Percentiles rank a stretch among this genome's conserved stretches.
phyloP scores from a whole-genome alignment of 2,113 vertebrate genomes.

The Tamias sibiricus region DNA sequence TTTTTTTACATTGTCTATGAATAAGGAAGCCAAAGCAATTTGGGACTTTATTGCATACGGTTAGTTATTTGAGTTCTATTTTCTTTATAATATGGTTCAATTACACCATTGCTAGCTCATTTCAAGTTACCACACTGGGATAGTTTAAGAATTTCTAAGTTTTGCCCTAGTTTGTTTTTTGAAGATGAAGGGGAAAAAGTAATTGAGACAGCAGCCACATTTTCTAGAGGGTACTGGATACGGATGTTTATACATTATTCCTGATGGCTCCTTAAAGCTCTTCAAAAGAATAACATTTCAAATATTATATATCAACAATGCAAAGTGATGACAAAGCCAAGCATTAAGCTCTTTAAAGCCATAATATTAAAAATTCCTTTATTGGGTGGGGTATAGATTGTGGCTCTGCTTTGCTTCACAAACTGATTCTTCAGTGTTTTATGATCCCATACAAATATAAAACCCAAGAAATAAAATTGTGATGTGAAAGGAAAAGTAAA shows the following conservation, averaged over 20 bases:
- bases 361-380: constrained; percentile 77
- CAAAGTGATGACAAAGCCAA: constrained; percentile 56
- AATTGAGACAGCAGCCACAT: neutral
- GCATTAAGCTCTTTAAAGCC: constrained; percentile 36
- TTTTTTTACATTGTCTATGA: constrained; percentile 27
- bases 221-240: constrained; percentile 3
- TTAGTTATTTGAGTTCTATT: neutral
- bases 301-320: constrained; percentile 40
- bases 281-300: constrained; percentile 50
- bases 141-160: neutral
- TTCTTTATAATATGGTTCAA: neutral
- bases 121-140: neutral
- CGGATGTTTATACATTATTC: neutral
- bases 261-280: neutral
- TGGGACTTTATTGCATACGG: neutral
- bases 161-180: neutral
- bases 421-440: constrained; percentile 22
- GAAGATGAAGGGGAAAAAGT: neutral
- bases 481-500: neutral
- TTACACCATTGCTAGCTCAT: neutral
- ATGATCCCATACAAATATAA: constrained; percentile 28
- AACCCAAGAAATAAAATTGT: constrained; percentile 29
- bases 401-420: constrained; percentile 3
- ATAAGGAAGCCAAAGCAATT: neutral
- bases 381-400: constrained; percentile 8